phyloP scores from a whole-genome alignment of 2,113 vertebrate species.

The Syngnathus floridae region DNA sequence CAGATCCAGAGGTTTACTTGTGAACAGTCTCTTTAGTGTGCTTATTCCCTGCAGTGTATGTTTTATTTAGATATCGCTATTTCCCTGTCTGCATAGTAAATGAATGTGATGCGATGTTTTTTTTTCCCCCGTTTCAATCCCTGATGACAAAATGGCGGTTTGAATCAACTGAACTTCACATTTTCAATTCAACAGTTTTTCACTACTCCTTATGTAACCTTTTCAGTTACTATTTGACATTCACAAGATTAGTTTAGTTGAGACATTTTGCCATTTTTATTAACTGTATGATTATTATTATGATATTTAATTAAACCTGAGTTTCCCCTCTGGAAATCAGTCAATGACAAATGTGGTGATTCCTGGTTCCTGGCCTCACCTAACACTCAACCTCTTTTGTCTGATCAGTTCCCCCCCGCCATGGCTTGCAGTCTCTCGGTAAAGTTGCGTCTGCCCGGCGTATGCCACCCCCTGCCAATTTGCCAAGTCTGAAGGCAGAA shows the following conservation, averaged over 20 bases:
- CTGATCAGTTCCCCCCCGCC: constrained; percentile 82
- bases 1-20: constrained; percentile 56
- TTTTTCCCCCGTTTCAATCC: constrained; percentile 2
- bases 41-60: constrained; percentile 29
- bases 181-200: constrained; percentile 4
- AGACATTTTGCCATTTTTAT: not conserved
- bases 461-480: constrained; percentile 91
- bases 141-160: constrained; percentile 36
- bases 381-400: constrained; percentile 35
- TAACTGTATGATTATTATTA: not conserved
- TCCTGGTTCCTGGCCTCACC: constrained; percentile 30
- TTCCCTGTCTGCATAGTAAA: constrained; percentile 22
- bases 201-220: not conserved
- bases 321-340: not conserved
- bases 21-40: constrained; percentile 48
- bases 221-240: not conserved
- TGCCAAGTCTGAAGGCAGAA: constrained; percentile 95
- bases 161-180: constrained; percentile 20
- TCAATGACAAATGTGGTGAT: not conserved
- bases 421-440: constrained; percentile 96
- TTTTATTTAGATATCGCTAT: constrained; percentile 58
- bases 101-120: constrained; percentile 22
- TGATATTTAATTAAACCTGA: not conserved
- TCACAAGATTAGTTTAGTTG: not conserved
- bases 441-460: constrained; percentile 94